These are phyloP conservation scores for Paralichthys olivaceus DNA, from an alignment of 2,113 vertebrate genomes.

Conservation along the genomic window DNA sequence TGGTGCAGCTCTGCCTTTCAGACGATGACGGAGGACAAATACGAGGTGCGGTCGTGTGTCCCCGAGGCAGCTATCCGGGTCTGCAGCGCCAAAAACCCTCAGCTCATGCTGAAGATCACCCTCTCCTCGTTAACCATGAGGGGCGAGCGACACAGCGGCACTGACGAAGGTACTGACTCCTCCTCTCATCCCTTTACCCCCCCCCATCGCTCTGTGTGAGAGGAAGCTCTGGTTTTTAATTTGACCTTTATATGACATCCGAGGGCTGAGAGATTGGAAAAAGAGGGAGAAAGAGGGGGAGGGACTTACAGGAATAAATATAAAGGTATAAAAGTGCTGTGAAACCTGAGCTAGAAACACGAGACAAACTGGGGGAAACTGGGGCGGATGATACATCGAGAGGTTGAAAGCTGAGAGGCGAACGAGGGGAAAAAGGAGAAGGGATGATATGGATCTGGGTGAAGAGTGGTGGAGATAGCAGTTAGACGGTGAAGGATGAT, in stretches of 20 bases:
- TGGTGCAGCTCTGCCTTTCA: slow-evolving; percentile 75
- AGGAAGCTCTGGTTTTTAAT: slow-evolving; percentile 17
- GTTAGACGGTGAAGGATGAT: slow-evolving; percentile 2
- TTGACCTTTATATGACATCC: slow-evolving; percentile 32
- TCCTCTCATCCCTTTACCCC: not conserved
- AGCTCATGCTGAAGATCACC: slow-evolving; percentile 90
- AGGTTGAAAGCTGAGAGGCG: slow-evolving; percentile 46
- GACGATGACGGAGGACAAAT: slow-evolving; percentile 91
- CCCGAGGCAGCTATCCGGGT: slow-evolving; percentile 90
- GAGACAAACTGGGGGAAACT: not conserved
- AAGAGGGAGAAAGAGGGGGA: not conserved
- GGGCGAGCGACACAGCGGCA: slow-evolving; percentile 84
- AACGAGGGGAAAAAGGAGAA: slow-evolving; percentile 15
- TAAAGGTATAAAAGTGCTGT: not conserved
- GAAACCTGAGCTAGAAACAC: slow-evolving; percentile 24
- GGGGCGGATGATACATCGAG: slow-evolving; percentile 13
- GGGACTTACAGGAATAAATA: not conserved
- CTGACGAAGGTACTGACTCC: slow-evolving; percentile 86
- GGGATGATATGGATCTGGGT: slow-evolving; percentile 56
- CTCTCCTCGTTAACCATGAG: slow-evolving; percentile 91
- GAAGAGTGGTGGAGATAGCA: slow-evolving; percentile 37
- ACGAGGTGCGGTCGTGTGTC: slow-evolving; percentile 87
- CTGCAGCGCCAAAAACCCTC: slow-evolving; percentile 88
- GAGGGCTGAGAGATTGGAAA: not conserved
- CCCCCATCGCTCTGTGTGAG: too few relatives aligned